Conservation (phyloP, 2,113 vertebrate species). For the Halichoerus grypus region DNA sequence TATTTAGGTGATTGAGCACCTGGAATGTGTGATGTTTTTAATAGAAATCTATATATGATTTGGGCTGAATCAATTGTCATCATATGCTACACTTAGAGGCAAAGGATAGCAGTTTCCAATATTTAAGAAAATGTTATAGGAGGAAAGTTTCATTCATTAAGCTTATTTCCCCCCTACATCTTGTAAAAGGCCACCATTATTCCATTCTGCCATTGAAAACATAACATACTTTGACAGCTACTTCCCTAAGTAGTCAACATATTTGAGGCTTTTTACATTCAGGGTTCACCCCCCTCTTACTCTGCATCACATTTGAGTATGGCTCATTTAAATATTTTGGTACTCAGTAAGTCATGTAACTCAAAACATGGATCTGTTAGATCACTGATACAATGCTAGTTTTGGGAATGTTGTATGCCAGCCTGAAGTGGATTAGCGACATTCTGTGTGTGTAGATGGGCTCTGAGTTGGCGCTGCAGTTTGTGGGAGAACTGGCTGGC, state of each 20-base stretch:
- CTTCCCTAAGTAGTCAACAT: neutral
- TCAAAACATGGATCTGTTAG: neutral
- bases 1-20: neutral
- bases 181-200: neutral
- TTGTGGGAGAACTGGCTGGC: neutral
- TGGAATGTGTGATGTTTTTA: conserved; percentile 22
- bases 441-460: neutral
- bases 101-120: neutral
- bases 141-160: conserved; percentile 26
- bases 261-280: neutral
- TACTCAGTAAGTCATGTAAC: neutral
- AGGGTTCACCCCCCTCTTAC: neutral
- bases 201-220: neutral
- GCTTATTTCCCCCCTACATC: neutral
- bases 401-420: neutral
- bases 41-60: conserved; percentile 9
- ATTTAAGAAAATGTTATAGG: neutral
- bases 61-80: neutral
- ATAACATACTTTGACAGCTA: neutral
- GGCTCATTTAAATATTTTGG: neutral
- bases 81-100: neutral
- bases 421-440: no score
- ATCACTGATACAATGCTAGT: no score
- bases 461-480: neutral
- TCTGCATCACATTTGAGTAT: neutral